Conservation (phyloP, 2,797 vertebrate genomes). For the Pantherophis alleghaniensis region DNA sequence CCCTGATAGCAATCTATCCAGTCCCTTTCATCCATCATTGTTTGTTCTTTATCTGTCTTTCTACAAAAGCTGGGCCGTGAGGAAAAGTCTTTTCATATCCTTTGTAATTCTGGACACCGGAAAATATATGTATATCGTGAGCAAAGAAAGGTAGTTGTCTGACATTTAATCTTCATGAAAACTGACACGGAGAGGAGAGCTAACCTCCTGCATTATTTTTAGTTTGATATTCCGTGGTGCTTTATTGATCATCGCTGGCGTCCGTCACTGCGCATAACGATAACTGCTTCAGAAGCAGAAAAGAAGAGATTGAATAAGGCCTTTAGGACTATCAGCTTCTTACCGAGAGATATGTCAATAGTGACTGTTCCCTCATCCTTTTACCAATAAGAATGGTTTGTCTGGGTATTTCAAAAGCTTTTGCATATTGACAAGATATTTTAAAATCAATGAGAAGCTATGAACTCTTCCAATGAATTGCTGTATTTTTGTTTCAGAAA, state of each 20-base stretch:
- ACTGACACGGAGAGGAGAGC: slow-evolving; percentile 36
- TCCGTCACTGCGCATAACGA: not conserved
- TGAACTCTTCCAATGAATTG: slow-evolving; percentile 23
- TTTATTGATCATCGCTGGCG: slow-evolving; percentile 44
- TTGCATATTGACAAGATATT: slow-evolving; percentile 17
- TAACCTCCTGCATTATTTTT: slow-evolving; percentile 30
- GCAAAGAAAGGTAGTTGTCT: not conserved
- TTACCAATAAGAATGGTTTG: slow-evolving; percentile 29
- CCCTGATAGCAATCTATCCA: not conserved
- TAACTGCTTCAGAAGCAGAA: slow-evolving; percentile 44
- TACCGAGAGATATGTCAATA: slow-evolving; percentile 32
- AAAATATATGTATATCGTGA: not conserved
- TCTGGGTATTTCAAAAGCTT: slow-evolving; percentile 35
- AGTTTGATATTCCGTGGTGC: slow-evolving; percentile 32
- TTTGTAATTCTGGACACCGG: slow-evolving; percentile 28
- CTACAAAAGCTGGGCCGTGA: slow-evolving; percentile 18
- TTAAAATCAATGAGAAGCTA: slow-evolving; percentile 30
- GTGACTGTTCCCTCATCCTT: not conserved
- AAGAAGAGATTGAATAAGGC: slow-evolving; percentile 27
- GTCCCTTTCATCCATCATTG: slow-evolving; percentile 11
- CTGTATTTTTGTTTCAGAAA: slow-evolving; percentile 5
- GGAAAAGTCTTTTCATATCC: slow-evolving; percentile 8
- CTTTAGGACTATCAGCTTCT: slow-evolving; percentile 35
- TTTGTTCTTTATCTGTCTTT: slow-evolving; percentile 34
- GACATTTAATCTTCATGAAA: slow-evolving; percentile 31